Conservation (phyloP, 2,888 invertebrate genomes). For the Eupsilia transversa region DNA sequence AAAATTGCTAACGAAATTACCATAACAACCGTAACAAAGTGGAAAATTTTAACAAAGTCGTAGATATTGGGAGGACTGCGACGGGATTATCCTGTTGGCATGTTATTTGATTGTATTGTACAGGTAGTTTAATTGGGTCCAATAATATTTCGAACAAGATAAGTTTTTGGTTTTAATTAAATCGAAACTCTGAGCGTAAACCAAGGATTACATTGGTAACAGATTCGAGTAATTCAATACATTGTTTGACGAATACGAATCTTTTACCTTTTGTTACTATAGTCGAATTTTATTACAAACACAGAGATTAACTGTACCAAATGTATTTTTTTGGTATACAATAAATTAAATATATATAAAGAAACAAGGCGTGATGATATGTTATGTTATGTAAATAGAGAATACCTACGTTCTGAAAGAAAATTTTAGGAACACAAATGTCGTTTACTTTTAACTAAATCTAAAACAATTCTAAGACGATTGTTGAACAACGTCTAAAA, state of each 20-base stretch:
- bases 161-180: conserved; percentile 57
- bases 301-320: too few species aligned
- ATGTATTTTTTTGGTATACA: too few species aligned
- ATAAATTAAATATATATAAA: too few species aligned
- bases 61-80: conserved; percentile 12
- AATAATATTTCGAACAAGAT: conserved; percentile 40
- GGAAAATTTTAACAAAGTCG: conserved; percentile 38
- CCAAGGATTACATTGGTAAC: conserved; percentile 9
- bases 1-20: conserved; percentile 21
- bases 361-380: too few species aligned
- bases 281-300: not conserved
- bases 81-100: conserved; percentile 32
- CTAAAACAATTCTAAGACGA: not conserved
- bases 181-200: conserved; percentile 13
- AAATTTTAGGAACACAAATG: not conserved
- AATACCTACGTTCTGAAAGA: too few species aligned
- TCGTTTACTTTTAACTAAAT: not conserved
- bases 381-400: too few species aligned
- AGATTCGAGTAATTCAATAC: conserved; percentile 13
- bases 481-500: not conserved
- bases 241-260: not conserved
- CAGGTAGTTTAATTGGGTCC: conserved; percentile 47
- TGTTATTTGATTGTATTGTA: conserved; percentile 41
- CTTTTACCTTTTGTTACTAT: not conserved
- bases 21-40: conserved; percentile 15